A percentile compares a stretch with the other conserved stretches of the same genome.
Conservation (phyloP, 2,888 invertebrate genomes). For the Hofmannophila pseudospretella region DNA sequence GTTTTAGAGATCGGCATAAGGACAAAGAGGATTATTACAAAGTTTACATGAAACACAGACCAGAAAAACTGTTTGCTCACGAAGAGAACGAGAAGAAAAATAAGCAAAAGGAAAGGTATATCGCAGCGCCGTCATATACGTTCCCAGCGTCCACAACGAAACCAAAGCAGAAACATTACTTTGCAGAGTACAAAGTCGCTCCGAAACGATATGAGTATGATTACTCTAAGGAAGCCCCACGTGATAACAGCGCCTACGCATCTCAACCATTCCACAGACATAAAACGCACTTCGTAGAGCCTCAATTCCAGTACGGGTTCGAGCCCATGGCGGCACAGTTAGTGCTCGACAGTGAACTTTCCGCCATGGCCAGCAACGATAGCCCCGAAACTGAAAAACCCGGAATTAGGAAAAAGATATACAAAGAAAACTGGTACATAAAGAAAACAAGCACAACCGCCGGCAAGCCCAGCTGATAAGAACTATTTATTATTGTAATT, state of each 20-base stretch:
- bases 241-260: slow-evolving; percentile 49
- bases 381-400: slow-evolving; percentile 61
- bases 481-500: slow-evolving; percentile 48
- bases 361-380: slow-evolving; percentile 62
- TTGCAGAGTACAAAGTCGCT: slow-evolving; percentile 42
- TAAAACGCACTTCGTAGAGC: slow-evolving; percentile 63
- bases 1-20: slow-evolving; percentile 44
- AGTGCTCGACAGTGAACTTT: slow-evolving; percentile 58
- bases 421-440: slow-evolving; percentile 69
- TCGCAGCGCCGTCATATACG: slow-evolving; percentile 24
- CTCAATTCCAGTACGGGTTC: slow-evolving; percentile 71
- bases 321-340: slow-evolving; percentile 58
- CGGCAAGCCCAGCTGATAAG: slow-evolving; percentile 59
- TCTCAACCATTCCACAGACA: slow-evolving; percentile 45
- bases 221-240: slow-evolving; percentile 44
- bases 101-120: slow-evolving; percentile 45
- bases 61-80: slow-evolving; percentile 34
- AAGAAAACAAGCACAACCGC: slow-evolving; percentile 62
- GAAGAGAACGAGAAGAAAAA: slow-evolving; percentile 34
- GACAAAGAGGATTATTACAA: slow-evolving; percentile 60
- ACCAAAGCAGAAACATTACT: slow-evolving; percentile 42
- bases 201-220: slow-evolving; percentile 47
- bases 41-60: slow-evolving; percentile 49
- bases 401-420: slow-evolving; percentile 59
- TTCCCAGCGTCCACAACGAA: slow-evolving; percentile 31